phyloP scores from a whole-genome alignment of 2,113 vertebrate species.

The Burhinus bistriatus region DNA sequence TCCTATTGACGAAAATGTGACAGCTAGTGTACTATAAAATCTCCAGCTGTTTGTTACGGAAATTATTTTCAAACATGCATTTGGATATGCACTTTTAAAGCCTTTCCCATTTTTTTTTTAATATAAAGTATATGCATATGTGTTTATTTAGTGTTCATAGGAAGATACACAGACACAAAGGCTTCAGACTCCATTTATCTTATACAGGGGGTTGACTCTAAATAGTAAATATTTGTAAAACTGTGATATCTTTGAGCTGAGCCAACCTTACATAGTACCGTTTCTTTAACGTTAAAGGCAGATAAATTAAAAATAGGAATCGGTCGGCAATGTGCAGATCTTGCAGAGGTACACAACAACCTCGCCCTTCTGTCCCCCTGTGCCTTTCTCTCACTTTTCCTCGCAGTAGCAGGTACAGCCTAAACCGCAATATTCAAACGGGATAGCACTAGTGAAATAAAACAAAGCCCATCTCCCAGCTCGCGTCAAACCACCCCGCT shows the following conservation, averaged over 20 bases:
- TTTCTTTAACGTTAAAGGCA: neutral
- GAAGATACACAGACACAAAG: neutral
- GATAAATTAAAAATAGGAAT: neutral
- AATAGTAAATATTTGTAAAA: neutral
- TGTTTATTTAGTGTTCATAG: neutral
- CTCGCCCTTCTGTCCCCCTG: neutral
- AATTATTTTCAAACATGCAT: neutral
- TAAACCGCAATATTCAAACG: slow-evolving; percentile 49
- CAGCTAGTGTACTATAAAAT: slow-evolving; percentile 15
- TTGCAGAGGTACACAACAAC: neutral
- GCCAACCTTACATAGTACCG: neutral
- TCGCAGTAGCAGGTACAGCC: slow-evolving; percentile 47
- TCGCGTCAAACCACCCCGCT: neutral
- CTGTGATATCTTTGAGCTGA: neutral
- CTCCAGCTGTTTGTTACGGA: neutral
- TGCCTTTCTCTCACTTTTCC: neutral
- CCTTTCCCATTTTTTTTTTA: neutral
- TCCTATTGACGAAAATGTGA: neutral
- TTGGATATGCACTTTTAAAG: neutral
- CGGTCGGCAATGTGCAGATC: neutral
- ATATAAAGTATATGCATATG: neutral
- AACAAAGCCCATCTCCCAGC: slow-evolving; percentile 60
- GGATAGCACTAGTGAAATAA: slow-evolving; percentile 47
- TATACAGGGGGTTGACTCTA: neutral
- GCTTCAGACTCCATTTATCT: neutral